Evolutionary conservation across 1,140 invertebrate species (phyloP), one percentile per base, ranked within the genome.

Genomic region (Drosophila saltans): DNA sequence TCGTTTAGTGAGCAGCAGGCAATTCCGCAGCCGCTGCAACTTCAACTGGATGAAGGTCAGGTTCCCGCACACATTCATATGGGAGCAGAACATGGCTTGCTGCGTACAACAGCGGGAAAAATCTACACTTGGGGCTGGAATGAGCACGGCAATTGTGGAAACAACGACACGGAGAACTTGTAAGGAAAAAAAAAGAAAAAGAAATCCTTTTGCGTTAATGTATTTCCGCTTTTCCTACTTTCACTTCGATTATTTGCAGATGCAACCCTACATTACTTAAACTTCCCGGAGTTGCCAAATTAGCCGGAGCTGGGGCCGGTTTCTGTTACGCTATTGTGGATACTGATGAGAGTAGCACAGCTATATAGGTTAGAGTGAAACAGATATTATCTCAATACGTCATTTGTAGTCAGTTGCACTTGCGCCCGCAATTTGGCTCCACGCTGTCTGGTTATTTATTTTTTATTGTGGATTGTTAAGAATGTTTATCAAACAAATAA

Each of bases 41-140:
- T 91, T 3, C 66, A 80, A 16, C 36, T 86, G 9, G 59, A 78
- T 0, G 70, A 80, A 45, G 80, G 71, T 3, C 63, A 81, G 24
- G 36, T 60, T 5, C 71, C 79, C 5, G 75, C 72, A 67, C 93
- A 95, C 83, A 70, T 97, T 21, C 94, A 94, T 66, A 93, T 96
- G 81, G 97, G 97, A 8, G 96, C 97, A 0, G 96, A 97, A 90
- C 97, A 97, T 83, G 96, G 95, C 63, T 78, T 97, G 56, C 91
- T 94, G 70, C 88, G 95, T 83, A 93, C 93, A 3, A 75, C 80
- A 7, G 66, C 61, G 1, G 94, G 94, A 21, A 92, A 93, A 52
- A 78, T 97, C 2, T 95, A 95, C 68, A 94, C 95, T n/a, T 97
- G 97, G 97, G 97, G 97, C 5, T 98, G 97, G 97, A 98, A 98